Evolutionary conservation across 2,113 vertebrate genomes (phyloP), one percentile per base, ranked within the genome.

Genomic region (Corydoras maculifer): DNA sequence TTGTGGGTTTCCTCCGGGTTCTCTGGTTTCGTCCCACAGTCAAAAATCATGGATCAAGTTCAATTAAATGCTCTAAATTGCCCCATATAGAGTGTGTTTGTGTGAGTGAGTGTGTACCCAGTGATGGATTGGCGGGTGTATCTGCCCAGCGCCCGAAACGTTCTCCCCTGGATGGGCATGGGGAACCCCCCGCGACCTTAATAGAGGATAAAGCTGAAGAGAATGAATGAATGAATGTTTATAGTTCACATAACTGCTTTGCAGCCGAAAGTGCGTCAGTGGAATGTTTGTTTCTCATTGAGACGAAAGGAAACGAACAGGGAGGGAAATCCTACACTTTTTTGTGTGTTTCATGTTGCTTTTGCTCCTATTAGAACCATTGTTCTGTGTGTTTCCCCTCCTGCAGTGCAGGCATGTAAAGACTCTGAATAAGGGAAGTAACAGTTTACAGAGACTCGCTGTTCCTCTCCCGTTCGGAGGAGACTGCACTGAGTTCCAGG

Each of bases 391-490:
- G 14, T 66, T 77, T 69, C 61, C 62, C 15, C 65, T 69, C 65
- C 72, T 62, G 62, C 58, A 55, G 72, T n/a, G 61, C 58, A 65
- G 68, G 51, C 30, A 65, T 61, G 75, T 70, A 58, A 53, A 69
- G 15, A 58, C 31, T 60, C 67, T 60, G 65, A 53, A 43, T 43
- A 61, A 69, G 57, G 64, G 59, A 25, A 65, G 55, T 48, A 66
- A 60, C n/a, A 31, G 58, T 68, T 75, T n/a, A 29, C 66, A 75
- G 69, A 75, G 49, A 74, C 65, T 64, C 60, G 63, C 62, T 79
- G 77, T 76, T 75, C 75, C 62, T 51, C 67, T 77, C 14, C 67
- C 69, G 29, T 53, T 70, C 57, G 58, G 68, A 71, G 73, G 67
- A 48, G 73, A 68, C 67, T 72, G 76, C 48, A 73, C 60, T 62